phyloP scores from a whole-genome alignment of 1,140 invertebrate genomes.

The Brachionus angularis region DNA sequence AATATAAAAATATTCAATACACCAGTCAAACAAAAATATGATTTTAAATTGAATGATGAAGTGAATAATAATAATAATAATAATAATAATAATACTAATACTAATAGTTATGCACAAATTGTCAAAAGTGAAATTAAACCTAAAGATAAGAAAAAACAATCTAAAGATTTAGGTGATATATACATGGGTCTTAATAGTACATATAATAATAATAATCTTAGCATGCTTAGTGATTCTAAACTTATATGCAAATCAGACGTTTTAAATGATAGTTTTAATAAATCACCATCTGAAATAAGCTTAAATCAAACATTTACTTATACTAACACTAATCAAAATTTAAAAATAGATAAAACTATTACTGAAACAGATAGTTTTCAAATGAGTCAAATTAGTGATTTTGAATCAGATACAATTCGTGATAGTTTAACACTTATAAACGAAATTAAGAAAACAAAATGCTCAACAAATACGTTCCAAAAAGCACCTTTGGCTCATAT shows the following conservation, averaged over 20 bases:
- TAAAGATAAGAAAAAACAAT: constrained; percentile 56
- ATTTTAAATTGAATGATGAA: constrained; percentile 52
- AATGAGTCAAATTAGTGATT: constrained; percentile 8
- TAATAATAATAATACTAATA: too few species aligned
- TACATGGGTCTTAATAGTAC: constrained; percentile 47
- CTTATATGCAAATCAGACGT: neutral
- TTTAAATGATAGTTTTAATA: neutral
- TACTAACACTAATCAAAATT: neutral
- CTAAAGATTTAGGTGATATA: constrained; percentile 55
- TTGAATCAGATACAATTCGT: constrained; percentile 9
- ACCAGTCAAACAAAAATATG: constrained; percentile 64
- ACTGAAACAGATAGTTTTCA: neutral
- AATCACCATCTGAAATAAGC: constrained; percentile 4
- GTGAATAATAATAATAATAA: too few species aligned
- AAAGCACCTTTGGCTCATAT: constrained; percentile 48
- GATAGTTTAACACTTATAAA: constrained; percentile 9
- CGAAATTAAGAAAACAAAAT: neutral
- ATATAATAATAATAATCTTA: constrained; percentile 44
- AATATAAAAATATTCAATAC: constrained; percentile 86
- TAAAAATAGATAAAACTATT: neutral
- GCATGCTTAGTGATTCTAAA: neutral
- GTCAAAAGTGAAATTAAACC: constrained; percentile 55
- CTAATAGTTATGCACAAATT: constrained; percentile 52
- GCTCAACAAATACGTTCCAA: neutral
- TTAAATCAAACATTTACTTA: neutral